A percentile compares a stretch with the other conserved stretches of the same genome.
These are phyloP conservation scores for Dipus sagitta DNA, from an alignment of 2,797 vertebrate species.

Conservation along the genomic window DNA sequence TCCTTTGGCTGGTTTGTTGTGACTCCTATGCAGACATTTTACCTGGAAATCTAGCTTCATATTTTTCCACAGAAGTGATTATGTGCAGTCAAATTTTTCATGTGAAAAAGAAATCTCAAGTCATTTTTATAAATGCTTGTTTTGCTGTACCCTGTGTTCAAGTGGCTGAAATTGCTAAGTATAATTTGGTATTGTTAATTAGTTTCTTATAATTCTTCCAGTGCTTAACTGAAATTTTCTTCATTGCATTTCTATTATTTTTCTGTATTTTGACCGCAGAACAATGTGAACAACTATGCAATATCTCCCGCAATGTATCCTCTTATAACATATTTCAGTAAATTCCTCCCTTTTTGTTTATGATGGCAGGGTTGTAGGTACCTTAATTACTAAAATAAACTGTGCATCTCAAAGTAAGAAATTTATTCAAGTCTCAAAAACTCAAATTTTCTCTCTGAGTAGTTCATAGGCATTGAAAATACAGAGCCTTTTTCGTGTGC, in stretches of 20 bases:
- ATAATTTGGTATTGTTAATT: background rate
- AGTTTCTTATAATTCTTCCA: background rate
- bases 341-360: constrained; percentile 74
- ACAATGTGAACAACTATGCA: constrained; percentile 50
- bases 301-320: background rate
- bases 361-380: constrained; percentile 43
- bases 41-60: too few species aligned
- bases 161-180: background rate
- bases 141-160: too few species aligned
- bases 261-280: constrained; percentile 54
- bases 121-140: too few species aligned
- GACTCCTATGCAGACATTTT: too few species aligned
- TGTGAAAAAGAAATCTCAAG: background rate
- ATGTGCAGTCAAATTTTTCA: constrained; percentile 42
- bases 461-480: constrained; percentile 77
- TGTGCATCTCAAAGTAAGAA: constrained; percentile 75
- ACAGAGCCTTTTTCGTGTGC: constrained; percentile 69
- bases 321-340: constrained; percentile 64
- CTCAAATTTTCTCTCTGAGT: constrained; percentile 78
- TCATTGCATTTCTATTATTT: constrained; percentile 14
- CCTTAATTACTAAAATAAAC: constrained; percentile 79
- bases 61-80: too few species aligned
- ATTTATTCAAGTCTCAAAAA: constrained; percentile 76
- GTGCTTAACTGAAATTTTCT: background rate
- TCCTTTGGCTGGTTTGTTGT: too few species aligned